These are phyloP conservation scores for Geotrupes spiniger DNA, from an alignment of 2,888 invertebrate genomes.

Conservation along the genomic window DNA sequence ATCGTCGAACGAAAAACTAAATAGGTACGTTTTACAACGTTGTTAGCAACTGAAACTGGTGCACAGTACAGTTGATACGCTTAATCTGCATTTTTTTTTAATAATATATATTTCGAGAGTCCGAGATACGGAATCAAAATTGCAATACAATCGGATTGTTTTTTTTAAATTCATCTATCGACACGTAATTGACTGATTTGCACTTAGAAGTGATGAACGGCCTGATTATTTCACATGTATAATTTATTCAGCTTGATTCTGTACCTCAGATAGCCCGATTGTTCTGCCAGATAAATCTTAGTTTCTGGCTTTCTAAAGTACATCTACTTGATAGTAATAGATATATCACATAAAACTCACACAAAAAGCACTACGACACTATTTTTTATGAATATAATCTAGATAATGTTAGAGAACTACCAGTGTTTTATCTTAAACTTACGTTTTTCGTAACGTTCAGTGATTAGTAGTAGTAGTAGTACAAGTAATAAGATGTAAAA, in stretches of 20 bases:
- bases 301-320: slow-evolving; percentile 31
- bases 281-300: slow-evolving; percentile 26
- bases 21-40: too few relatives aligned
- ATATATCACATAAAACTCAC: slow-evolving; percentile 55
- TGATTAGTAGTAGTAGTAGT: slow-evolving; percentile 34
- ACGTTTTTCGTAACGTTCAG: slow-evolving; percentile 26
- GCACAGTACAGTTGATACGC: slow-evolving; percentile 28
- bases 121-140: slow-evolving; percentile 30
- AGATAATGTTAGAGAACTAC: slow-evolving; percentile 42
- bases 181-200: slow-evolving; percentile 27
- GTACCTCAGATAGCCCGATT: slow-evolving; percentile 25
- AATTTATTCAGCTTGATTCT: slow-evolving; percentile 22
- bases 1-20: too few relatives aligned
- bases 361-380: slow-evolving; percentile 52
- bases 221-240: slow-evolving; percentile 12
- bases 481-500: slow-evolving; percentile 32
- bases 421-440: slow-evolving; percentile 40
- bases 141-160: slow-evolving; percentile 6
- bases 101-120: slow-evolving; percentile 14
- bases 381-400: slow-evolving; percentile 46
- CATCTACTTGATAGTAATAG: slow-evolving; percentile 36
- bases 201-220: slow-evolving; percentile 18
- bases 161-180: background rate
- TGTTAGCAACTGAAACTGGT: slow-evolving; percentile 11
- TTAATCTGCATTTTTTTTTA: slow-evolving; percentile 34